These are phyloP conservation scores for Furcula furcula DNA, from an alignment of 2,888 invertebrate genomes.

Conservation along the genomic window DNA sequence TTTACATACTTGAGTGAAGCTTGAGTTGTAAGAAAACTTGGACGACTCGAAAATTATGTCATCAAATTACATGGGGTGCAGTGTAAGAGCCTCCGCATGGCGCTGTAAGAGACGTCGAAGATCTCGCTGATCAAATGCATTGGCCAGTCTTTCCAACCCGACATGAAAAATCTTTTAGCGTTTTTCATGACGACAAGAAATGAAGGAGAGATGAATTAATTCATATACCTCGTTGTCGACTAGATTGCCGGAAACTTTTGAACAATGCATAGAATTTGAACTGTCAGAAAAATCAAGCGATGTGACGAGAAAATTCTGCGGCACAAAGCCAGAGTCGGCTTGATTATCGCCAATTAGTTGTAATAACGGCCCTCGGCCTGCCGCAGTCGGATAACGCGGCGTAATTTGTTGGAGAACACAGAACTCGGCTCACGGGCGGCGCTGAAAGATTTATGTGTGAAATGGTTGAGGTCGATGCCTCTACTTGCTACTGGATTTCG, in stretches of 20 bases:
- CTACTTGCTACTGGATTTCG: constrained; percentile 36
- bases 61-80: too few species aligned
- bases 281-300: constrained; percentile 37
- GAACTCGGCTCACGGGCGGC: constrained; percentile 28
- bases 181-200: too few species aligned
- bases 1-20: too few species aligned
- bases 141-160: too few species aligned
- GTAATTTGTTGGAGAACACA: constrained; percentile 64
- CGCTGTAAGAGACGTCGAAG: too few species aligned
- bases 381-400: constrained; percentile 46
- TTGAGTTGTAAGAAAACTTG: too few species aligned
- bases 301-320: constrained; percentile 46
- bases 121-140: too few species aligned
- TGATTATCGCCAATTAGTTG: constrained; percentile 78
- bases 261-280: constrained; percentile 22
- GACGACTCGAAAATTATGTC: too few species aligned
- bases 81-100: too few species aligned
- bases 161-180: too few species aligned
- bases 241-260: background rate
- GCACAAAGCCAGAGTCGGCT: constrained; percentile 56
- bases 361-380: constrained; percentile 63
- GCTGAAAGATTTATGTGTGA: constrained; percentile 69
- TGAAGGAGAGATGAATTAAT: too few species aligned
- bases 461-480: constrained; percentile 62
- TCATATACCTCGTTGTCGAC: background rate